Evolutionary conservation across 2,888 invertebrate genomes (phyloP).

Genomic region (Cheiracanthium punctorium): DNA sequence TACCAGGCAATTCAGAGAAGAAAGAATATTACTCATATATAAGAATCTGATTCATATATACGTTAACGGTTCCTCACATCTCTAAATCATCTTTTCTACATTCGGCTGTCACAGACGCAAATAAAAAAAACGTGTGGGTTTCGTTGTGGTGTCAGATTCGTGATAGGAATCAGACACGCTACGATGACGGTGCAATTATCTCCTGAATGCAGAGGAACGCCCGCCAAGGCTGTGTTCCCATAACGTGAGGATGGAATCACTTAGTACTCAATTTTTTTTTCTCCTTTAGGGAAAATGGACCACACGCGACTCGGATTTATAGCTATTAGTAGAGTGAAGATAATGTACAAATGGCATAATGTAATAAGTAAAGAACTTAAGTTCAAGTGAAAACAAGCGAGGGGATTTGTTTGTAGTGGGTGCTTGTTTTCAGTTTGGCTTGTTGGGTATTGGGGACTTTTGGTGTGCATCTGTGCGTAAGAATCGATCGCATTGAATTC

Average conservation of each 20-base stretch:
- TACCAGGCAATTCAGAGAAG: too few relatives aligned
- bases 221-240: not conserved
- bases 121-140: conserved; percentile 14
- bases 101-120: not conserved
- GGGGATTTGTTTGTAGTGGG: too few relatives aligned
- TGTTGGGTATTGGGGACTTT: too few relatives aligned
- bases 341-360: too few relatives aligned
- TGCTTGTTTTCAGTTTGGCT: too few relatives aligned
- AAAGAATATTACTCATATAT: not conserved
- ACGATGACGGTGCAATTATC: conserved; percentile 38
- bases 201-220: not conserved
- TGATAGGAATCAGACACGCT: conserved; percentile 33
- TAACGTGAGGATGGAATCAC: not conserved
- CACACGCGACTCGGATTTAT: not conserved
- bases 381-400: too few relatives aligned
- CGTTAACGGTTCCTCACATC: not conserved
- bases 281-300: not conserved
- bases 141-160: conserved; percentile 17
- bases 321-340: too few relatives aligned
- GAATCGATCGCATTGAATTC: too few relatives aligned
- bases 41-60: not conserved
- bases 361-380: too few relatives aligned
- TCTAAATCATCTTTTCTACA: not conserved
- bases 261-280: not conserved
- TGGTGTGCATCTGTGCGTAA: too few relatives aligned